Conservation (phyloP, 1,140 invertebrate species). For the Oscheius sp. region DNA sequence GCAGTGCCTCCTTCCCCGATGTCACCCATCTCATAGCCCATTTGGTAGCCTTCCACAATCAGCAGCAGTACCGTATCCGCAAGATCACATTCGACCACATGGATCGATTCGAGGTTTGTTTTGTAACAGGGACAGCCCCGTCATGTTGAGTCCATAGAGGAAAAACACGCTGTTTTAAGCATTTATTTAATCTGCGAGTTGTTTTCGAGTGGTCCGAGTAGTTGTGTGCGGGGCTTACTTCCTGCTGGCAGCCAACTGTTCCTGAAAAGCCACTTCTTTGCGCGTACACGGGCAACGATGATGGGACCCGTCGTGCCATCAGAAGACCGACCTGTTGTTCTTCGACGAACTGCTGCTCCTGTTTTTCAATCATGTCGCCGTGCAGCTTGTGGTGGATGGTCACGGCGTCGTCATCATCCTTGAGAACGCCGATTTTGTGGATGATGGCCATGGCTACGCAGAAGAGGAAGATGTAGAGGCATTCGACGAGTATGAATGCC, state of each 20-base stretch:
- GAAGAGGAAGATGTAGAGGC: conserved; percentile 1
- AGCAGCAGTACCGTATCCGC: background rate
- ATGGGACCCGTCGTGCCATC: too few relatives aligned
- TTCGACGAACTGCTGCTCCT: conserved; percentile 1
- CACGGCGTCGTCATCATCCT: conserved; percentile 1
- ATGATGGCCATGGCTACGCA: background rate
- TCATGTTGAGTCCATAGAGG: too few relatives aligned
- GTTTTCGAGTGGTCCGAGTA: too few relatives aligned
- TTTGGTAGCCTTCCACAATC: background rate
- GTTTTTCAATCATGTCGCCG: background rate
- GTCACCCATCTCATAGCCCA: background rate
- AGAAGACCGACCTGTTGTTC: background rate
- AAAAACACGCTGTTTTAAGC: too few relatives aligned
- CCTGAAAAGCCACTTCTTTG: too few relatives aligned
- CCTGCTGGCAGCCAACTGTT: too few relatives aligned
- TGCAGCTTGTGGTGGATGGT: background rate
- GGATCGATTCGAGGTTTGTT: too few relatives aligned
- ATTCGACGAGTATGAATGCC: background rate
- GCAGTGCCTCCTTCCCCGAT: background rate
- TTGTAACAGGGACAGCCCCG: too few relatives aligned
- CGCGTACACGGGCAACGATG: too few relatives aligned
- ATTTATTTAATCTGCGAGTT: too few relatives aligned
- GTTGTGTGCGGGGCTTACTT: too few relatives aligned
- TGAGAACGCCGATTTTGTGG: background rate
- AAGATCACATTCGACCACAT: background rate